These are phyloP conservation scores for Neria commutata DNA, from an alignment of 2,888 invertebrate genomes.

Conservation along the genomic window DNA sequence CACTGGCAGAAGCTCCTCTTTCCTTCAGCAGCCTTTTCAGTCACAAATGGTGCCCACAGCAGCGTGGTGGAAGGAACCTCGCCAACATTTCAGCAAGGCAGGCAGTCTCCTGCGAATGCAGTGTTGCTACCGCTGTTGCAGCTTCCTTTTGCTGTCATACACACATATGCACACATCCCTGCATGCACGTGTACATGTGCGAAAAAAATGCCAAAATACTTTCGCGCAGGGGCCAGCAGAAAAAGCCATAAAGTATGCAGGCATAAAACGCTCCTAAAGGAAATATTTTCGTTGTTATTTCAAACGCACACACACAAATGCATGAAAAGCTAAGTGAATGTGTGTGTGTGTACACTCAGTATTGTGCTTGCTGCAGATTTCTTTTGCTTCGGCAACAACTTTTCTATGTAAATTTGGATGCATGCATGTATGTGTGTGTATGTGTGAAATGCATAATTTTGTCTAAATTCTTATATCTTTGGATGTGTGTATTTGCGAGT, in stretches of 20 bases:
- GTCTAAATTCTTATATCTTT: background rate
- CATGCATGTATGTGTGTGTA: background rate
- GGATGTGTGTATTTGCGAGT: background rate
- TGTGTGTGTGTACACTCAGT: too few relatives aligned
- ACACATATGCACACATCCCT: too few relatives aligned
- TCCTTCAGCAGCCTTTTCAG: too few relatives aligned
- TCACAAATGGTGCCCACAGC: too few relatives aligned
- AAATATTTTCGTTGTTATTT: constrained; percentile 14
- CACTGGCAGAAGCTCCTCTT: background rate
- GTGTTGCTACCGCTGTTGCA: too few relatives aligned
- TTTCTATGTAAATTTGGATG: background rate
- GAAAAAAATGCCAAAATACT: constrained; percentile 2
- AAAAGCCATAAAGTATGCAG: constrained; percentile 29
- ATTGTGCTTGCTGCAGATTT: too few relatives aligned
- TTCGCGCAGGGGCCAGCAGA: background rate
- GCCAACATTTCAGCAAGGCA: too few relatives aligned
- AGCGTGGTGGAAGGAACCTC: too few relatives aligned
- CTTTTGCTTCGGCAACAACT: background rate
- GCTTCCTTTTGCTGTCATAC: constrained; percentile 9
- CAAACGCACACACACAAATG: background rate
- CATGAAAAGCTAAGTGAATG: too few relatives aligned
- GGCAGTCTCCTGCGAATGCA: constrained; percentile 9
- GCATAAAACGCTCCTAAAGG: constrained; percentile 25
- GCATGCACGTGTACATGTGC: constrained; percentile 10
- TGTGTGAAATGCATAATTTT: background rate